Evolutionary conservation across 2,113 vertebrate genomes (phyloP), one percentile per base, ranked within the genome.

Genomic region (Oryzias melastigma): DNA sequence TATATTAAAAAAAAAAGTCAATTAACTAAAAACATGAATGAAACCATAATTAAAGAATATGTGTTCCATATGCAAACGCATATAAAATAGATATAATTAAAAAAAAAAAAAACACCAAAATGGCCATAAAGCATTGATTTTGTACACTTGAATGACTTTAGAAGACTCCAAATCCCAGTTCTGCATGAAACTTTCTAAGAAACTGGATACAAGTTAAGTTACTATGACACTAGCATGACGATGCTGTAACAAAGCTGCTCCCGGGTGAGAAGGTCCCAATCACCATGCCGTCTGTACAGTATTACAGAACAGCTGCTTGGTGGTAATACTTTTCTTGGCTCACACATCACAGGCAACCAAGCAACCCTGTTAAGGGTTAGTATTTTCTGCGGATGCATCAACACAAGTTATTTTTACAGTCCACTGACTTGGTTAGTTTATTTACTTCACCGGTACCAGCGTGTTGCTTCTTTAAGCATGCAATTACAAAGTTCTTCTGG

Each of bases 81-180:
- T n/a, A 60, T 46, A 73, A 7, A 35, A 35, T 10, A 35, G 29
- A 35, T 10, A 49, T 51, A 52, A 53, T 70, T 69, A 75, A 67
- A 72, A 62, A 74, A 71, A 75, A 67, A 72, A 62, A 74, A 71
- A 82, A 61, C 68, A 66, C 58, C 62, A 57, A 82, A 71, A 47
- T 83, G 77, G 68, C 78, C 65, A 72, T 73, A 62, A 53, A 68
- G 42, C 67, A 86, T 86, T 87, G 83, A 81, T 87, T 86, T 89
- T 89, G 80, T 73, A 78, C 83, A 81, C 81, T 74, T 80, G 83
- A 58, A 64, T 80, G 67, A 62, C 73, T 75, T 57, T 77, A 81
- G 85, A 87, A 81, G 87, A 81, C 84, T 82, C 72, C 84, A 75
- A 77, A 72, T 35, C 29, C 10, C 29, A 35, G 8, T 1, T 10